These are phyloP conservation scores for Papilio polytes DNA, from an alignment of 1,140 invertebrate species.

Conservation along the genomic window DNA sequence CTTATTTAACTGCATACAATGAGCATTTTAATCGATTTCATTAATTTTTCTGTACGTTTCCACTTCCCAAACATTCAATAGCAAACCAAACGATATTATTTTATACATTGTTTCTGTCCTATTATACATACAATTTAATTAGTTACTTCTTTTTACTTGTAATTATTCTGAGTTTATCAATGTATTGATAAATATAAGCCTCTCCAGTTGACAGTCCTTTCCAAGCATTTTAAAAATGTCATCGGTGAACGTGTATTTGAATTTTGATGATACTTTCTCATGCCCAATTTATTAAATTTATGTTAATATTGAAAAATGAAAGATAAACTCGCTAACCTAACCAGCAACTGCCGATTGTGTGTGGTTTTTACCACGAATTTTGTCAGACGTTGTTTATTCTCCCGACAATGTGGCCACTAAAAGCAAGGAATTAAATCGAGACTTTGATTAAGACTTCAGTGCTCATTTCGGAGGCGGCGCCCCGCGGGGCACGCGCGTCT, in stretches of 20 bases:
- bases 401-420: conserved; percentile 31
- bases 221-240: conserved; percentile 7
- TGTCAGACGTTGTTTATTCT: conserved; percentile 28
- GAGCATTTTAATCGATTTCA: neutral
- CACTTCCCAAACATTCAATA: no score
- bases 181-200: neutral
- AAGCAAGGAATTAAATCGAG: conserved; percentile 33
- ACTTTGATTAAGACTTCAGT: conserved; percentile 50
- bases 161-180: neutral
- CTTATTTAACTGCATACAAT: neutral
- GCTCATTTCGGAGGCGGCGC: conserved; percentile 44
- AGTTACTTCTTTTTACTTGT: neutral
- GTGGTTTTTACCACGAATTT: conserved; percentile 16
- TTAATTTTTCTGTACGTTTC: neutral
- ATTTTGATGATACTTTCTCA: conserved; percentile 2
- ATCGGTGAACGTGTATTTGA: neutral
- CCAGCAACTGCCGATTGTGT: conserved; percentile 24
- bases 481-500: conserved; percentile 47
- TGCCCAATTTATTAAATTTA: conserved; percentile 17
- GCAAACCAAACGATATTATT: no score
- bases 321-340: conserved; percentile 5
- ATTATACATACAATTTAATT: neutral
- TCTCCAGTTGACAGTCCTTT: neutral
- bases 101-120: no score
- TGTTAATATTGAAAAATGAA: conserved; percentile 29